phyloP scores from a whole-genome alignment of 2,888 invertebrate species.

The Napeogenes sylphis region DNA sequence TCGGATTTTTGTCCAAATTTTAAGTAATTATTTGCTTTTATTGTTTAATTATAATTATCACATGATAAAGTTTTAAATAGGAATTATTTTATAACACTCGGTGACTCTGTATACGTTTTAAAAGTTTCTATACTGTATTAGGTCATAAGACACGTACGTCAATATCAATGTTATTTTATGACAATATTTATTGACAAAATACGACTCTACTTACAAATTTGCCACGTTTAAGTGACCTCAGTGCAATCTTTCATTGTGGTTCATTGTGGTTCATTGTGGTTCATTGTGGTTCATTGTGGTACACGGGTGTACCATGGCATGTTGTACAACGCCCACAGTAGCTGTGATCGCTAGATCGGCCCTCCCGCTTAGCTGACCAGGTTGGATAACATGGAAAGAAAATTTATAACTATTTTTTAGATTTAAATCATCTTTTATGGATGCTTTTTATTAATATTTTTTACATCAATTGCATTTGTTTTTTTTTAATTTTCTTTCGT shows the following conservation, averaged over 20 bases:
- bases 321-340: constrained; percentile 72
- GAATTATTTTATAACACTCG: too few species aligned
- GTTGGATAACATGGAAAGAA: constrained; percentile 37
- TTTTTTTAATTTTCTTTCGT: too few species aligned
- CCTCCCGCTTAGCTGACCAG: constrained; percentile 59
- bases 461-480: too few species aligned
- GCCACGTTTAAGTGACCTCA: neutral
- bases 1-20: constrained; percentile 13
- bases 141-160: too few species aligned
- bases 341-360: constrained; percentile 68
- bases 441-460: neutral
- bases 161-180: too few species aligned
- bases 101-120: too few species aligned
- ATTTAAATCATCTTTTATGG: neutral
- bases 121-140: too few species aligned
- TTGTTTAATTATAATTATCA: too few species aligned
- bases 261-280: neutral
- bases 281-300: constrained; percentile 4
- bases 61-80: too few species aligned
- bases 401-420: neutral
- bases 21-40: neutral
- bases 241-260: neutral
- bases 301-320: constrained; percentile 38
- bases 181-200: too few species aligned
- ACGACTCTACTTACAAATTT: too few species aligned